A percentile compares a stretch with the other conserved stretches of the same genome.
These are phyloP conservation scores for Gobio gobio DNA, from an alignment of 2,113 vertebrate genomes.

Conservation along the genomic window DNA sequence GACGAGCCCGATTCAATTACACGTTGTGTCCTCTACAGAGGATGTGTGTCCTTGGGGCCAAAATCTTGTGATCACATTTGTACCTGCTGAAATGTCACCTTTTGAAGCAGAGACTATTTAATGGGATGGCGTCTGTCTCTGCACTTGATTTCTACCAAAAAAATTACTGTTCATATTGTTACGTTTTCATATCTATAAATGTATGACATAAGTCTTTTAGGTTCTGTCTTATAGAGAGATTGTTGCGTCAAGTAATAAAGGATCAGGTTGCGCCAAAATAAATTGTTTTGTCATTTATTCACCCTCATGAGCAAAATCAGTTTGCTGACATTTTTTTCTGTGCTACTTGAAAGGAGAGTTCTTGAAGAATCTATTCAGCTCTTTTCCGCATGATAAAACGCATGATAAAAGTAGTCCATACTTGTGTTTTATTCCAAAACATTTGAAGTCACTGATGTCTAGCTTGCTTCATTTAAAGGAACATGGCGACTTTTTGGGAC, in stretches of 20 bases:
- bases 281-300: too few species aligned
- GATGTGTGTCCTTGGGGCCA: conserved; percentile 27
- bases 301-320: too few species aligned
- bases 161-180: too few species aligned
- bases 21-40: conserved; percentile 32
- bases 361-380: not conserved
- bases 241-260: not conserved
- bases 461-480: not conserved
- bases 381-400: not conserved
- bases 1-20: conserved; percentile 37
- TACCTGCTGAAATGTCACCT: conserved; percentile 2
- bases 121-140: not conserved
- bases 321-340: not conserved
- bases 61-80: not conserved
- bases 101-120: not conserved
- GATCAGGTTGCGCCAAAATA: not conserved
- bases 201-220: not conserved
- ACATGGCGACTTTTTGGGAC: too few species aligned
- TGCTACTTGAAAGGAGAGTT: too few species aligned
- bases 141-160: not conserved
- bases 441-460: not conserved
- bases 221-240: not conserved
- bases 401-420: not conserved
- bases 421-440: not conserved
- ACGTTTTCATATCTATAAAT: too few species aligned